Evolutionary conservation across 35 echinoderm and acorn worm species (phyloP), one percentile per base, ranked within the genome.

Genomic region (Acanthaster planci): DNA sequence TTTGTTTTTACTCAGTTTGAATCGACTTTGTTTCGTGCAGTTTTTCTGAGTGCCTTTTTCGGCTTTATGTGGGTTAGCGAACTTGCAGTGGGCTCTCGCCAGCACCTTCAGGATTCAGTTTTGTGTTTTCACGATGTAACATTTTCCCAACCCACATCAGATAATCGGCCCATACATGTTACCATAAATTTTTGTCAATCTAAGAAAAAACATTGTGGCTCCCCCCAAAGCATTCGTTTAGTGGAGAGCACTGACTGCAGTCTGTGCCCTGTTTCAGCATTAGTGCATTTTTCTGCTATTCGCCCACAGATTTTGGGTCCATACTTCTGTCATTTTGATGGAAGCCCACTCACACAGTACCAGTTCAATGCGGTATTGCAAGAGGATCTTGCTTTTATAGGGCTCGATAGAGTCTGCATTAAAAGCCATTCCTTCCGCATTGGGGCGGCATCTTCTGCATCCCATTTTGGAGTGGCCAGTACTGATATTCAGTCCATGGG

Each of bases 41-140:
- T 55, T n/a, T 82, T 82, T 34, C 36, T 55, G 8, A 34, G 51
- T 19, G 80, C 80, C 4, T 82, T 82, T 82, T 82, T 82, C 55
- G 80, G 80, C 8, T 82, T 82, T 58, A 57, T 12, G 42, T 12
- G 42, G 42, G 42, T 47, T 6, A 47, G 42, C 42, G 42, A 47
- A 47, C 12, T 47, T 82, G 80, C 53, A 52, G 80, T 17, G 0
- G 10, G 30, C 31, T 34, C 50, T 27, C 55, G 23, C 37, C 9
- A 82, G 17, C 15, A 52, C 80, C 36, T 44, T 19, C 76, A 44
- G 7, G 26, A 39, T 12, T 39, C 35, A 34, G 23, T 40, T 18
- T 19, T 80, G 23, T 8, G 22, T 27, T 39, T 18, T 44, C 36
- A 8, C 1, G 36, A 78, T 8, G 50, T 51, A 16, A 9, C 14